Evolutionary conservation across 2,797 vertebrate species (phyloP).

Genomic region (Acrossocheilus wenchowensis): DNA sequence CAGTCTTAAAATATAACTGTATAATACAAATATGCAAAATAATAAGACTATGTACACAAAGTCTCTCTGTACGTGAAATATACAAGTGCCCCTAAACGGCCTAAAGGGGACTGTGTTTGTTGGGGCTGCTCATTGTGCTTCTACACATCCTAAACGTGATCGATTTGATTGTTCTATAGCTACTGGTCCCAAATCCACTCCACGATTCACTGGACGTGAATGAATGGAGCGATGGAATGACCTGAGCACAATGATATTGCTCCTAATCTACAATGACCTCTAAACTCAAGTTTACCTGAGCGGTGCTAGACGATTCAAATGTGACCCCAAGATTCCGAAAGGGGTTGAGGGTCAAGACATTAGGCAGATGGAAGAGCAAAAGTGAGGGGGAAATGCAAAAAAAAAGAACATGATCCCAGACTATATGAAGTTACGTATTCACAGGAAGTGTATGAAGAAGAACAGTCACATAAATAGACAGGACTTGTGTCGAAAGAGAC

Average conservation of each 20-base stretch:
- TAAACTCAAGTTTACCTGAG: conserved; percentile 59
- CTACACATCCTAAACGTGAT: conserved; percentile 43
- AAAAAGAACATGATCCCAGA: conserved; percentile 13
- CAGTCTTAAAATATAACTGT: conserved; percentile 72
- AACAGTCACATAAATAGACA: neutral
- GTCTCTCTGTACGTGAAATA: conserved; percentile 58
- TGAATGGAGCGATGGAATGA: conserved; percentile 37
- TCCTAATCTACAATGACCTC: conserved; percentile 58
- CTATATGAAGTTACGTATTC: conserved; percentile 34
- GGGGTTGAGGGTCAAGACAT: conserved; percentile 6
- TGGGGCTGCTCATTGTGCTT: conserved; percentile 58
- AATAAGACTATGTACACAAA: conserved; percentile 70
- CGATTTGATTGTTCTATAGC: conserved; percentile 50
- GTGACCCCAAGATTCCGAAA: neutral
- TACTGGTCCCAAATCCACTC: conserved; percentile 62
- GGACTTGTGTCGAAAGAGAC: conserved; percentile 51
- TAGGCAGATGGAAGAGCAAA: neutral
- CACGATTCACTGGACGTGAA: neutral
- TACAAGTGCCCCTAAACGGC: conserved; percentile 54
- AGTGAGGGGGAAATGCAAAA: conserved; percentile 13
- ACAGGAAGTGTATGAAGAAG: conserved; percentile 42
- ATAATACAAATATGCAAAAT: conserved; percentile 75
- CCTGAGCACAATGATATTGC: conserved; percentile 58
- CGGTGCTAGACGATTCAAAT: conserved; percentile 36
- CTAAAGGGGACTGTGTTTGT: conserved; percentile 50